Conservation (phyloP, 1,140 invertebrate genomes). For the Cataglyphis hispanica region DNA sequence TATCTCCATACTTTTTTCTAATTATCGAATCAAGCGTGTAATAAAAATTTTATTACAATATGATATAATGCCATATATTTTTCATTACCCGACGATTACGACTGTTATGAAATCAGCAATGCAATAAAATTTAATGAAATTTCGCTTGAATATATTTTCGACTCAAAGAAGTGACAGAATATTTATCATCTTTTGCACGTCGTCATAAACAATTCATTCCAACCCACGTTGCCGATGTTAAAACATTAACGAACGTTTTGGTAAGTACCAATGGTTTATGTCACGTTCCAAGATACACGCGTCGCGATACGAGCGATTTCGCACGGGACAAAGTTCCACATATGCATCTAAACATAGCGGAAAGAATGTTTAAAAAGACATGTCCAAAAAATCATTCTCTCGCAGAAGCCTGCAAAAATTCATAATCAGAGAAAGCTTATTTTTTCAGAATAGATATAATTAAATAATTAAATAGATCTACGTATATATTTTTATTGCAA, state of each 20-base stretch:
- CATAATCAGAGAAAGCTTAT: neutral
- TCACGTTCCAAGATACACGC: slow-evolving; percentile 35
- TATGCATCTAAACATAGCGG: neutral
- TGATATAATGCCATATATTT: neutral
- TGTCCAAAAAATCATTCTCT: neutral
- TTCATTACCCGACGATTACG: neutral
- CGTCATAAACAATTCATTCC: slow-evolving; percentile 12
- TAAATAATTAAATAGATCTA: neutral
- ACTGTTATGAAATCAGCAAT: slow-evolving; percentile 7
- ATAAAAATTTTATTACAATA: slow-evolving; percentile 11
- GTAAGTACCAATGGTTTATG: slow-evolving; percentile 45
- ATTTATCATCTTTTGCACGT: slow-evolving; percentile 7
- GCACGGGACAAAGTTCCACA: neutral
- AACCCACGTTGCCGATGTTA: slow-evolving; percentile 12
- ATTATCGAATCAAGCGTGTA: neutral
- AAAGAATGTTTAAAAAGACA: neutral
- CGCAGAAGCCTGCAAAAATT: neutral
- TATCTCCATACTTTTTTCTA: neutral
- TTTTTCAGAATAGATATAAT: neutral
- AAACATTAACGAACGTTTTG: slow-evolving; percentile 34
- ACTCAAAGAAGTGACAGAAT: slow-evolving; percentile 10
- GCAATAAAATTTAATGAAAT: slow-evolving; percentile 26
- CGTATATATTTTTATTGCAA: too few species aligned
- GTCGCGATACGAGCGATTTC: neutral
- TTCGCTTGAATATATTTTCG: slow-evolving; percentile 25